Percentiles rank a stretch among this genome's conserved stretches.
phyloP scores from a whole-genome alignment of 2,113 vertebrate species.

The Micronisus gabar region DNA sequence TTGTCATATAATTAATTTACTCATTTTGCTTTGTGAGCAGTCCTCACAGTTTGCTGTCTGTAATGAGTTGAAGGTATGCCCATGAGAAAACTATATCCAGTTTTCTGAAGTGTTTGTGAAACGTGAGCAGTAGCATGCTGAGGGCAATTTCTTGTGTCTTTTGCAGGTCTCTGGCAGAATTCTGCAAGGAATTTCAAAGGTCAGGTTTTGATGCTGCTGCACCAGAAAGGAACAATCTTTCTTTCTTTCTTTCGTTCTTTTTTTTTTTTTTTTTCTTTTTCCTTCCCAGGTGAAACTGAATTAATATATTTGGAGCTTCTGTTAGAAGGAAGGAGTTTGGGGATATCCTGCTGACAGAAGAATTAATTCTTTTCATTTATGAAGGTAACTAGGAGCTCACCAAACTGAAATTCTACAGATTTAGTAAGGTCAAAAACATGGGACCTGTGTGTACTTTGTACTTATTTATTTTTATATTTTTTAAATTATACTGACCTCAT shows the following conservation, averaged over 20 bases:
- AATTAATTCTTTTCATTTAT: conserved; percentile 22
- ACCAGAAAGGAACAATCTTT: not conserved
- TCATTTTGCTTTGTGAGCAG: not conserved
- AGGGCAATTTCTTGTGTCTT: not conserved
- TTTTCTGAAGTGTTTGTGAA: not conserved
- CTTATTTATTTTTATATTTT: not conserved
- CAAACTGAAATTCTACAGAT: not conserved
- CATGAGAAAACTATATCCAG: not conserved
- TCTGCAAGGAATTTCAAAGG: not conserved
- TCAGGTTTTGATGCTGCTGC: not conserved
- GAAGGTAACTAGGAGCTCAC: not conserved
- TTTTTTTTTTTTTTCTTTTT: fast-evolving
- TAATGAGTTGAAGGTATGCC: not conserved
- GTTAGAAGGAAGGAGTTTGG: not conserved
- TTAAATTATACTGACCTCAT: not conserved
- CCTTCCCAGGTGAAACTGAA: not conserved
- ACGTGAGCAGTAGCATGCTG: not conserved
- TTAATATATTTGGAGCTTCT: conserved; percentile 19
- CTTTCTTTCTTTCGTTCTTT: not conserved
- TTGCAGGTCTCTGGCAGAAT: not conserved
- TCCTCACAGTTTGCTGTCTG: not conserved
- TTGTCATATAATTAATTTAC: conserved; percentile 22
- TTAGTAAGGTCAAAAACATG: not conserved
- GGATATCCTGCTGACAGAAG: not conserved
- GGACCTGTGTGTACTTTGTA: not conserved